Evolutionary conservation across 1,140 invertebrate genomes (phyloP).

Genomic region (Danaus plexippus): DNA sequence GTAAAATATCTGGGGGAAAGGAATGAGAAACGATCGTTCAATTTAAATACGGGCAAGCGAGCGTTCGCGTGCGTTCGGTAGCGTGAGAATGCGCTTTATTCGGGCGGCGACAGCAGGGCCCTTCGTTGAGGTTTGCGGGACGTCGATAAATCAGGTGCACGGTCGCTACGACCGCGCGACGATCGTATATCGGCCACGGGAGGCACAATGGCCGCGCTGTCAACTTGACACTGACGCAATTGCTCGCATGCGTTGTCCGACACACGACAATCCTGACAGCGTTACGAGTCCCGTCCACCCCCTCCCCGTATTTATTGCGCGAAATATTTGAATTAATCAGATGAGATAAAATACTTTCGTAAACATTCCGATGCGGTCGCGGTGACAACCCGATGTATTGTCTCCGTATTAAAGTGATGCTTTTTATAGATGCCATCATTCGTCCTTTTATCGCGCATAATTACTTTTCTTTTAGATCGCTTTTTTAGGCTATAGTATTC

Average conservation of each 20-base stretch:
- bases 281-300: constrained; percentile 31
- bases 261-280: constrained; percentile 34
- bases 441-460: constrained; percentile 37
- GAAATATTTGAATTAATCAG: constrained; percentile 72
- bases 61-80: constrained; percentile 68
- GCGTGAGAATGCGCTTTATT: constrained; percentile 69
- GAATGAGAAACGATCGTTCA: constrained; percentile 68
- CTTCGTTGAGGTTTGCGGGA: constrained; percentile 32
- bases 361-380: constrained; percentile 66
- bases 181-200: constrained; percentile 60
- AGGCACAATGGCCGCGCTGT: constrained; percentile 61
- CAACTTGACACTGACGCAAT: constrained; percentile 65
- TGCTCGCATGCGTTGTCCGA: constrained; percentile 54
- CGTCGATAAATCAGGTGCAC: constrained; percentile 67
- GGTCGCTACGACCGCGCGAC: constrained; percentile 37
- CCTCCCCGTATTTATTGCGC: constrained; percentile 63
- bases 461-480: constrained; percentile 16
- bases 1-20: constrained; percentile 69
- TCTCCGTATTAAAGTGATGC: constrained; percentile 59
- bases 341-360: constrained; percentile 66
- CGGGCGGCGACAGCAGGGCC: constrained; percentile 55
- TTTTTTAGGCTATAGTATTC: too few species aligned
- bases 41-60: constrained; percentile 63
- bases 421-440: constrained; percentile 55
- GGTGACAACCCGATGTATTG: constrained; percentile 69